Base-by-base conservation (phyloP, 2,797 vertebrate species). In the Micromesistius poutassou region DNA sequence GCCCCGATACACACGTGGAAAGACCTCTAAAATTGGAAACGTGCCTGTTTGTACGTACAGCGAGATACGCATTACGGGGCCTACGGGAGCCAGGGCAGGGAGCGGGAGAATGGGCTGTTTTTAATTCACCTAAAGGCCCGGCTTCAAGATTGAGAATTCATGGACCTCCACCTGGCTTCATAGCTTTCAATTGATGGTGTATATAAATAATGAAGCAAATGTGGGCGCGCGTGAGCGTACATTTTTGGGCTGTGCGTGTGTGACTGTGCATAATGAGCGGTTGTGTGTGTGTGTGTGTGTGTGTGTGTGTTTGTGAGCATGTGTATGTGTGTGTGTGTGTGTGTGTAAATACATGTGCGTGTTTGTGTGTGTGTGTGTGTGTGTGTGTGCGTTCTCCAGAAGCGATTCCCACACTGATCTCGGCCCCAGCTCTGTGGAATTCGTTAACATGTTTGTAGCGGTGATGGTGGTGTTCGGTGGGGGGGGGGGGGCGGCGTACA, bases 11-110 rank as follows among this genome's bases (percentile, higher is more conserved):
- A 83, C 42, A 88, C 85, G 86, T 76, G 80, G 62, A 80, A 85
- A 89, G 85, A 84, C 84, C 85, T 88, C 83, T 89, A 87, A 89
- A 75, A 88, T 79, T 89, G 87, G 80, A 88, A 84, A 85, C 89
- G 75, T 80, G 80, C 82, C 81, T 80, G 75, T 82, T 88, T 85
- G 77, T 83, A 78, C 76, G 76, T 70, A 77, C 82, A 80, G 40
- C 79, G 6, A 68, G 22, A 4, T 76, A 14, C 28, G 28, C 77
- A 74, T 13, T 16, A 46, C 40, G 8, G 40, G 12, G 62, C 76
- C 75, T 31, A 46, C 77, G 9, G 25, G 28, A 71, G 30, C 13
- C 10, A 71, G 30, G 68, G 25, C 30, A 46, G 13, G 10, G 10
- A 12, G 16, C 3, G 12, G 42, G 42, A 16, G 42, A 46, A 2